These are phyloP conservation scores for Drosophila quinaria DNA, from an alignment of 2,888 invertebrate species.

Conservation along the genomic window DNA sequence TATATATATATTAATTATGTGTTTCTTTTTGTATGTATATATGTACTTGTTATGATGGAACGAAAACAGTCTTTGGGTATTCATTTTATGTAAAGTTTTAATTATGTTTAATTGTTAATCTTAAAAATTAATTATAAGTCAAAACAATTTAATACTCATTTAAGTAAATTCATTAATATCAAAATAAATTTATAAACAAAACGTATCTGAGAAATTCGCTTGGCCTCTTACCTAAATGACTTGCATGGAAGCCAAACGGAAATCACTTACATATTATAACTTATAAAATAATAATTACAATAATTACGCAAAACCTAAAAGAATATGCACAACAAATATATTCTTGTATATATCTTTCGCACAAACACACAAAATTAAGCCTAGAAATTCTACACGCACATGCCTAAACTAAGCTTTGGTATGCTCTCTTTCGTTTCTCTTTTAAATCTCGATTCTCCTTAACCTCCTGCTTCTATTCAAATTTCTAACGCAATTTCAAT, in stretches of 20 bases:
- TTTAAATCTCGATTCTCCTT: conserved; percentile 29
- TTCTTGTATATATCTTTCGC: conserved; percentile 12
- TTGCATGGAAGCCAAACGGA: conserved; percentile 35
- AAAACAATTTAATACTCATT: conserved; percentile 55
- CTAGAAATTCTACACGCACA: conserved; percentile 57
- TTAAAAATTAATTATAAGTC: conserved; percentile 55
- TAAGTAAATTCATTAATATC: conserved; percentile 32
- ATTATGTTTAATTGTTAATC: conserved; percentile 51
- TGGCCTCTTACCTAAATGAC: conserved; percentile 55
- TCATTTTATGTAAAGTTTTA: conserved; percentile 78
- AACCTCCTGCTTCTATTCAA: not conserved
- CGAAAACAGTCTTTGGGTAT: conserved; percentile 87
- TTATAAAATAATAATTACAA: conserved; percentile 41
- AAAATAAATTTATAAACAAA: conserved; percentile 14
- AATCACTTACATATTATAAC: conserved; percentile 21
- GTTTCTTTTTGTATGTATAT: conserved; percentile 60
- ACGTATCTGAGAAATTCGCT: conserved; percentile 18
- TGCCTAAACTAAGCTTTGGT: conserved; percentile 77
- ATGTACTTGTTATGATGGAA: conserved; percentile 85
- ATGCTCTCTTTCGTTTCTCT: conserved; percentile 50
- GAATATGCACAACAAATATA: conserved; percentile 60
- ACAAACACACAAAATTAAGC: conserved; percentile 39
- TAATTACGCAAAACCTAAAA: conserved; percentile 27
- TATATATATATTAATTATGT: conserved; percentile 47
- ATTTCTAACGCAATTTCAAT: conserved; percentile 13